phyloP scores from a whole-genome alignment of 2,113 vertebrate genomes.

The Siphamia tubifer region DNA sequence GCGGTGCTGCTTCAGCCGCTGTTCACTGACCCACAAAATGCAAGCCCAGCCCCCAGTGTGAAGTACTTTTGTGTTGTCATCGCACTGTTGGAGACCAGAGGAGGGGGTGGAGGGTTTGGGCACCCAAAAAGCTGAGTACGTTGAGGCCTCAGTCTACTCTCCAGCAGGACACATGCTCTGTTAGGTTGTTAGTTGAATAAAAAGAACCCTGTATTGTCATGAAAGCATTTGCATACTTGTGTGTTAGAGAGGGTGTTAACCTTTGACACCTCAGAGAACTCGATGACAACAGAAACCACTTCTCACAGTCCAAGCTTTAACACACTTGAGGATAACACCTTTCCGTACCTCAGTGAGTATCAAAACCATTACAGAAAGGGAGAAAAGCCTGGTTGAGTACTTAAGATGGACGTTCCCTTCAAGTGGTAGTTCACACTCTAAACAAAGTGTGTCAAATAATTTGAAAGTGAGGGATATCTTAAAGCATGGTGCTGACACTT shows the following conservation, averaged over 20 bases:
- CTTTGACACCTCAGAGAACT: slow-evolving; percentile 69
- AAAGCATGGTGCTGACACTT: background rate
- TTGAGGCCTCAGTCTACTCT: slow-evolving; percentile 57
- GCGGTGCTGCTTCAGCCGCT: slow-evolving; percentile 62
- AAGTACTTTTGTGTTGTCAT: slow-evolving; percentile 76
- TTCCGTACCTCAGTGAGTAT: slow-evolving; percentile 34
- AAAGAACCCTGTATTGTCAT: slow-evolving; percentile 74
- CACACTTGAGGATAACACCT: slow-evolving; percentile 66
- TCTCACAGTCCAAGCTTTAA: slow-evolving; percentile 42
- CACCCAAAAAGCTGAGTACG: slow-evolving; percentile 11
- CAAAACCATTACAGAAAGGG: slow-evolving; percentile 32
- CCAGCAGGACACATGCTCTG: slow-evolving; percentile 74
- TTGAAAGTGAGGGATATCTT: slow-evolving; percentile 21
- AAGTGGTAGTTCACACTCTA: slow-evolving; percentile 46
- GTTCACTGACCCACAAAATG: slow-evolving; percentile 80
- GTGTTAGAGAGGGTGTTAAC: slow-evolving; percentile 72
- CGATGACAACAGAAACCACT: slow-evolving; percentile 71
- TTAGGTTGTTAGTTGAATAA: slow-evolving; percentile 67
- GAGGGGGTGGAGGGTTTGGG: background rate
- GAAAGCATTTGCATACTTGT: slow-evolving; percentile 77
- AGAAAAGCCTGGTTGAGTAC: slow-evolving; percentile 25
- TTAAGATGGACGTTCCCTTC: slow-evolving; percentile 41
- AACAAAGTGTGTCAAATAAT: slow-evolving; percentile 33
- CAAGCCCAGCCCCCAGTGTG: slow-evolving; percentile 72
- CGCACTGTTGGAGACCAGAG: slow-evolving; percentile 43